Evolutionary conservation across 2,888 invertebrate species (phyloP), one percentile per base, ranked within the genome.

Genomic region (Harpalus rufipes): DNA sequence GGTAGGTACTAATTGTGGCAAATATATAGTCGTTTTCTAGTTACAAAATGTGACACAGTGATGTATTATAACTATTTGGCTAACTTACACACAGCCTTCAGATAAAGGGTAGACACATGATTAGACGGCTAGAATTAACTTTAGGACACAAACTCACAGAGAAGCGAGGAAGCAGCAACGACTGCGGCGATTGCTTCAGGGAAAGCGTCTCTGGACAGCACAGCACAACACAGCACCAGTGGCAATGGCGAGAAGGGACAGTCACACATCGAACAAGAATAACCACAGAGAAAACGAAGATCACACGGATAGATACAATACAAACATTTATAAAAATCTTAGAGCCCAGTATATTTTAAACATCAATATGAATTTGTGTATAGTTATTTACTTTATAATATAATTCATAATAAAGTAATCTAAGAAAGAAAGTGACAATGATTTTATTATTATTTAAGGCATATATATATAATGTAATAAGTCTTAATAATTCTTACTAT

Each of bases 81-180:
- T 85, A 80, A 85, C 78, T 85, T 85, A 85, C 80, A 85, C 85
- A 85, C 85, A 85, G 85, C 85, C 85, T 80, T 85, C 80, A 85
- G 79, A 85, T 85, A 80, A 80, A 80, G 80, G 85, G 72, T 80
- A 85, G 85, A 85, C 80, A 85, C 85, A 80, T 85, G 85, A 85
- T 80, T 80, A 80, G 80, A 85, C 80, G 72, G 80, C 79, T 85
- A 84, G 21, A 63, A 79, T 74, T 84, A 79, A 65, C 65, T 84
- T 84, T 84, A 74, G 84, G 84, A 84, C 78, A 84, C 76, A 83
- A 81, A 76, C 83, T 83, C 76, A 83, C 84, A 84, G 41, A 84
- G 63, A 84, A 84, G 84, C 84, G 84, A 76, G 78, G 61, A 78
- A 84, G 84, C 76, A 63, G 18, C 74, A 51, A 81, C 76, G 59